phyloP scores from a whole-genome alignment of 2,797 vertebrate species.

The Leptatherina wallacei region DNA sequence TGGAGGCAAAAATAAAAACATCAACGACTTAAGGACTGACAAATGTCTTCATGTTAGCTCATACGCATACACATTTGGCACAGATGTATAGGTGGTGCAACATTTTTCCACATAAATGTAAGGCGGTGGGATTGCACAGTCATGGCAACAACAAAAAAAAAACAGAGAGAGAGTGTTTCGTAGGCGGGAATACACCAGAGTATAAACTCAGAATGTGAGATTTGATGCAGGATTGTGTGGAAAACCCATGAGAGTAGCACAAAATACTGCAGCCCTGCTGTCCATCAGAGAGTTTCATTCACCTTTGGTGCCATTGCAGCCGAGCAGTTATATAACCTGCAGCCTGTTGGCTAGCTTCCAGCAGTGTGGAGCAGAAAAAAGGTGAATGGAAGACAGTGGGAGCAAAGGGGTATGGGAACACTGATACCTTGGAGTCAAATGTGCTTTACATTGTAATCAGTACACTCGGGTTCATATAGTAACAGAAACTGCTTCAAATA shows the following conservation, averaged over 20 bases:
- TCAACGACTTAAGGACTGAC: constrained; percentile 35
- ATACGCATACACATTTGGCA: constrained; percentile 18
- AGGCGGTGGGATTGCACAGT: constrained; percentile 23
- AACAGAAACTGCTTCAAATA: background rate
- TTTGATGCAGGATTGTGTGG: constrained; percentile 18
- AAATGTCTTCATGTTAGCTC: constrained; percentile 19
- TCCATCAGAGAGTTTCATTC: constrained; percentile 63
- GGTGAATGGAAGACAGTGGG: constrained; percentile 24
- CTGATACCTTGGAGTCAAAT: constrained; percentile 29
- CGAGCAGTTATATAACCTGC: constrained; percentile 41
- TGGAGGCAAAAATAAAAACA: constrained; percentile 29
- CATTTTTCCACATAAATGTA: constrained; percentile 7
- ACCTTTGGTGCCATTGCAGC: constrained; percentile 50
- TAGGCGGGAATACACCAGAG: constrained; percentile 17
- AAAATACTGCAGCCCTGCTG: constrained; percentile 51
- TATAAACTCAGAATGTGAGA: constrained; percentile 54
- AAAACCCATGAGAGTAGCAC: constrained; percentile 61
- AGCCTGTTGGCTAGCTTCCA: constrained; percentile 35
- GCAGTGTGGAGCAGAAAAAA: constrained; percentile 17
- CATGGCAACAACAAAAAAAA: constrained; percentile 1
- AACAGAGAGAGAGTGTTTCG: constrained; percentile 20
- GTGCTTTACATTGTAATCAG: constrained; percentile 1
- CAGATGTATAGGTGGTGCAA: constrained; percentile 32
- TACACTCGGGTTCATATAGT: background rate
- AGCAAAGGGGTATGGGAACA: constrained; percentile 16